Base-by-base conservation (phyloP, 2,797 vertebrate genomes). In the Alcedo atthis region DNA sequence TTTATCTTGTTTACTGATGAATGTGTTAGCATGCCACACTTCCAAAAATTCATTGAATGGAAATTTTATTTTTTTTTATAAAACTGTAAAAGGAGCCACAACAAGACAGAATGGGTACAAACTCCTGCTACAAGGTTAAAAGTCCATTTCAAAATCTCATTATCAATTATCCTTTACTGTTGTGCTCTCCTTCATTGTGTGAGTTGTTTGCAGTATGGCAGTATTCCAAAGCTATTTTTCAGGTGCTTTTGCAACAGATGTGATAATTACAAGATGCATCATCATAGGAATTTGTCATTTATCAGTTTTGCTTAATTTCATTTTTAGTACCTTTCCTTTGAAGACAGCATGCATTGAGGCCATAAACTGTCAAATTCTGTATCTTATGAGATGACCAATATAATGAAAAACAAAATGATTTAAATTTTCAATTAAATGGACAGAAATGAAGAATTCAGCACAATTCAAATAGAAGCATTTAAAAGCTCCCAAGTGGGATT, bases 261-360 rank as follows among this genome's bases (percentile, higher is more conserved):
- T 95, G 96, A 96, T 97, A 90, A 95, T 97, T 96, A 85, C 45
- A 95, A 96, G 93, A 94, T 85, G 62, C 48, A 71, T 77, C 61
- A 93, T 95, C 84, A 76, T 22, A 94, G 66, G 66, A 91, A 92
- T 93, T 89, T 86, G 84, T 77, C 83, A 86, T 95, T 94, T 97
- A 93, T 96, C 88, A 96, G 74, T 94, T 96, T 96, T 78, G 70
- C 76, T 93, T 96, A 81, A 96, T 97, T 97, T 97, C 45, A 85
- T 67, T 96, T 97, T 97, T 96, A 97, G 93, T 96, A 93, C 66
- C 51, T 97, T 95, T 95, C 76, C 90, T 88, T 96, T 96, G 95
- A 97, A 96, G 71, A 83, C 49, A 96, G 71, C 30, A 17, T 67
- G 75, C 80, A 94, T 80, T 94, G 90, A 96, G 75, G 57, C 71